Evolutionary conservation across 2,888 invertebrate genomes (phyloP).

Genomic region (Anarsia innoxiella): DNA sequence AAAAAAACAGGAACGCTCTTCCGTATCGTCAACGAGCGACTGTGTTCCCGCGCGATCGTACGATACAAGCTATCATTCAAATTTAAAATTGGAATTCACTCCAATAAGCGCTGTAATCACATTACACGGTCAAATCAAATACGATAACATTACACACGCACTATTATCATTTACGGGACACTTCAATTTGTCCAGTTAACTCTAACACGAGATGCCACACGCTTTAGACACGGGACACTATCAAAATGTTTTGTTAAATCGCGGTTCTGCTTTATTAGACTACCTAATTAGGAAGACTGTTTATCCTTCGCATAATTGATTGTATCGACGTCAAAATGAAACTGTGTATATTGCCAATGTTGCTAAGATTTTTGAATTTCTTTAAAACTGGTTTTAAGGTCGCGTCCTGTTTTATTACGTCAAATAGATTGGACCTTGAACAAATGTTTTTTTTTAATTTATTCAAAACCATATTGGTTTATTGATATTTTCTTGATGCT

Average conservation of each 20-base stretch:
- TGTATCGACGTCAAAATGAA: no score
- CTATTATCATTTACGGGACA: conserved; percentile 10
- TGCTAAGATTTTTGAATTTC: no score
- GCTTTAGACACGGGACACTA: conserved; percentile 19
- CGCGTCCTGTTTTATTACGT: no score
- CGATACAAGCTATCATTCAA: conserved; percentile 14
- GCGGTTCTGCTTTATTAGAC: no score
- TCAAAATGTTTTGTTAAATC: conserved; percentile 9
- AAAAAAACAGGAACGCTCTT: conserved; percentile 35
- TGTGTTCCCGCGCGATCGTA: conserved; percentile 33
- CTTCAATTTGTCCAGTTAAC: conserved; percentile 20
- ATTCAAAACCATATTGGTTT: no score
- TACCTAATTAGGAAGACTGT: no score
- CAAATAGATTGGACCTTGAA: no score
- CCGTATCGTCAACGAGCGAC: conserved; percentile 48
- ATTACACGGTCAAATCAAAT: conserved; percentile 11
- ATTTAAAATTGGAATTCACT: conserved; percentile 20
- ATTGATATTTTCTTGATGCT: no score
- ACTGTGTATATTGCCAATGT: no score
- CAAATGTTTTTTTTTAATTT: no score
- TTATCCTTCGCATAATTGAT: no score
- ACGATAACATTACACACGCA: neutral
- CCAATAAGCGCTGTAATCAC: conserved; percentile 16
- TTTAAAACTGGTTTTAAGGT: no score
- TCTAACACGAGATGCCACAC: conserved; percentile 24